Conservation (phyloP, 2,113 vertebrate genomes). For the Boleophthalmus pectinirostris region DNA sequence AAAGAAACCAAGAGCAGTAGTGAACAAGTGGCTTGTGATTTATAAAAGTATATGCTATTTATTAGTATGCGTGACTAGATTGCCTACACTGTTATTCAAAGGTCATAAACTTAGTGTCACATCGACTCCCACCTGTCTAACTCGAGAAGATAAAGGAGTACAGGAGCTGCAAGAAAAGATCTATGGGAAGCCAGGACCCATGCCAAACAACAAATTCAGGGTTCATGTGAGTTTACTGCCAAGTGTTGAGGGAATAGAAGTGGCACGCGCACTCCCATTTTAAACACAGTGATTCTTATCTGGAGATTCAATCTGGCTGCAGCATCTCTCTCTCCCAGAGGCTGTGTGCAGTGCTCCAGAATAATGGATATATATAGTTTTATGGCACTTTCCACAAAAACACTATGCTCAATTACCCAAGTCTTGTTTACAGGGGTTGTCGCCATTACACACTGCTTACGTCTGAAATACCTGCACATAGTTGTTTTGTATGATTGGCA, state of each 20-base stretch:
- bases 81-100: not conserved
- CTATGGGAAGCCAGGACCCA: conserved; percentile 36
- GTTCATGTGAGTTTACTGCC: conserved; percentile 59
- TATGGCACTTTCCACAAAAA: conserved; percentile 53
- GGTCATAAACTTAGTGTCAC: conserved; percentile 2
- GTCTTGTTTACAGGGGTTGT: conserved; percentile 45
- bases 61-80: not conserved
- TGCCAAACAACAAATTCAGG: conserved; percentile 52
- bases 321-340: conserved; percentile 54
- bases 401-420: conserved; percentile 61
- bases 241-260: conserved; percentile 53
- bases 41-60: not conserved
- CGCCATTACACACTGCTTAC: conserved; percentile 15
- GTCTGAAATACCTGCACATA: conserved; percentile 18
- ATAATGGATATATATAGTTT: conserved; percentile 64
- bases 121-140: conserved; percentile 27
- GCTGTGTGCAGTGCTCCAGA: conserved; percentile 57
- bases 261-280: conserved; percentile 53
- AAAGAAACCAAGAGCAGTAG: no score
- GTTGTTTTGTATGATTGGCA: conserved; percentile 26
- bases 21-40: not conserved
- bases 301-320: conserved; percentile 66
- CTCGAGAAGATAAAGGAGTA: conserved; percentile 31
- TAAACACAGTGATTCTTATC: conserved; percentile 63
- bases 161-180: conserved; percentile 29